A percentile compares a stretch with the other conserved stretches of the same genome.
Evolutionary conservation across 2,797 vertebrate genomes (phyloP).

Genomic region (Schizopygopsis pylzovi): DNA sequence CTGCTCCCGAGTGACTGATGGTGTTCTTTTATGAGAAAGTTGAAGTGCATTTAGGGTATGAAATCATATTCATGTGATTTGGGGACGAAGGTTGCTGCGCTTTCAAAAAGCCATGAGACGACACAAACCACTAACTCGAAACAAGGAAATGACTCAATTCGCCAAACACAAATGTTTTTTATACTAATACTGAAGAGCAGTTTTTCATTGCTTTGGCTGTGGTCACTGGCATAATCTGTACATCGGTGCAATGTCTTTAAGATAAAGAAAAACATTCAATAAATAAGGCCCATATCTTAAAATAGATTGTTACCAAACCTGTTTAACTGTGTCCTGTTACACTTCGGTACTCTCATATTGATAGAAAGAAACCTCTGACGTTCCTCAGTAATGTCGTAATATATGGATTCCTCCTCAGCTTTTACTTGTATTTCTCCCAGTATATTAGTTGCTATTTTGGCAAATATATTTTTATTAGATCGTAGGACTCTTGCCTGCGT

Average conservation of each 20-base stretch:
- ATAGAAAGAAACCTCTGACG: background rate
- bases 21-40: slow-evolving; percentile 81
- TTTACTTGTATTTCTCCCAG: too few species aligned
- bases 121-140: background rate
- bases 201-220: slow-evolving; percentile 10
- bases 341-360: background rate
- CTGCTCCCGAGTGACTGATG: slow-evolving; percentile 73
- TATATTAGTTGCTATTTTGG: too few species aligned
- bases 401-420: background rate
- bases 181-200: background rate
- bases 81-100: background rate
- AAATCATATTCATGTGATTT: slow-evolving; percentile 12
- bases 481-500: too few species aligned
- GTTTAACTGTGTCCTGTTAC: background rate
- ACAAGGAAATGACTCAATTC: background rate
- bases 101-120: background rate
- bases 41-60: slow-evolving; percentile 67
- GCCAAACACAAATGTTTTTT: slow-evolving; percentile 1
- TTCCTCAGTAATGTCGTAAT: background rate
- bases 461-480: too few species aligned
- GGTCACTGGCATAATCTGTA: background rate
- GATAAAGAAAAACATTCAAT: background rate
- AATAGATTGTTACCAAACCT: background rate
- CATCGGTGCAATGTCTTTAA: background rate
- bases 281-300: background rate